Conservation (phyloP, 2,888 invertebrate species). For the Temnothorax ravouxi region DNA sequence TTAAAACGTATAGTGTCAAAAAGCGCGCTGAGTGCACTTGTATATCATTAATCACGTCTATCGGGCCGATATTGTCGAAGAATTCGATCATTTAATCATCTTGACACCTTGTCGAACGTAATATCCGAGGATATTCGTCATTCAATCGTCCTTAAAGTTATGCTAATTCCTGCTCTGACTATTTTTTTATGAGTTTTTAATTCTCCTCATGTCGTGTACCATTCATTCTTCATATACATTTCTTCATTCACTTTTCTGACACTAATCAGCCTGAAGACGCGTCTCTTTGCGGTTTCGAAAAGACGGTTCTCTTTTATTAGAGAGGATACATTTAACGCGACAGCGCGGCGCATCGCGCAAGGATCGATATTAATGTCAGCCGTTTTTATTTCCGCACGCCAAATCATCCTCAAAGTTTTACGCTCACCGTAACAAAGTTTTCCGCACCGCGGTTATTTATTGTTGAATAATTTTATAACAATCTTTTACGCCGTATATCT, state of each 20-base stretch:
- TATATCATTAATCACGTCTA: slow-evolving; percentile 57
- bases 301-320: slow-evolving; percentile 26
- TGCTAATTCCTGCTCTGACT: background rate
- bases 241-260: slow-evolving; percentile 25
- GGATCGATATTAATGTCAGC: slow-evolving; percentile 19
- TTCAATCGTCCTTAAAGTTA: slow-evolving; percentile 35
- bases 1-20: slow-evolving; percentile 38
- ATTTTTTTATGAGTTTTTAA: slow-evolving; percentile 29
- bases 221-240: slow-evolving; percentile 23
- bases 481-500: slow-evolving; percentile 32
- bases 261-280: slow-evolving; percentile 8
- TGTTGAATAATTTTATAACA: slow-evolving; percentile 34
- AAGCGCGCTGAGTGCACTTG: slow-evolving; percentile 32
- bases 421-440: background rate
- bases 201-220: slow-evolving; percentile 23
- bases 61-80: slow-evolving; percentile 46
- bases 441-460: slow-evolving; percentile 18
- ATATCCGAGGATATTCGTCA: slow-evolving; percentile 39
- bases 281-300: background rate
- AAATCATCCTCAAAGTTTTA: slow-evolving; percentile 20
- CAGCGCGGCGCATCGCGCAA: background rate
- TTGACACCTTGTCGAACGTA: slow-evolving; percentile 54
- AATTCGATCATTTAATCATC: slow-evolving; percentile 66
- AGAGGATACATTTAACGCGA: slow-evolving; percentile 23
- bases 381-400: slow-evolving; percentile 27